Evolutionary conservation across 2,113 vertebrate species (phyloP).

Genomic region (Sceloporus undulatus): DNA sequence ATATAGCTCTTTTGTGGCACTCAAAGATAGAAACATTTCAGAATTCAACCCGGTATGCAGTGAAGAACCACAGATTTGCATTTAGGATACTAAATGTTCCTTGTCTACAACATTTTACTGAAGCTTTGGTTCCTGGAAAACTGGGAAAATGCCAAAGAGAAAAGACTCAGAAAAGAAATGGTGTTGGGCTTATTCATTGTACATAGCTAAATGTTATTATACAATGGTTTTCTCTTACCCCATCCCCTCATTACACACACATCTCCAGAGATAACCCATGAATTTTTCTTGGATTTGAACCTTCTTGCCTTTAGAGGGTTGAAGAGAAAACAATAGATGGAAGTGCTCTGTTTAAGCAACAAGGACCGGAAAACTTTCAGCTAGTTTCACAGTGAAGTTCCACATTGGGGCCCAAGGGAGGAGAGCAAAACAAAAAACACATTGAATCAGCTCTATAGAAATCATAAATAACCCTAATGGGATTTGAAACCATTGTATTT

Average conservation of each 20-base stretch:
- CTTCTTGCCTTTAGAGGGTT: slow-evolving; percentile 72
- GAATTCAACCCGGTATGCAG: background rate
- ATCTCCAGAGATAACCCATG: slow-evolving; percentile 65
- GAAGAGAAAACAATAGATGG: slow-evolving; percentile 79
- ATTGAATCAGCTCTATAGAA: slow-evolving; percentile 33
- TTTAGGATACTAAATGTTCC: background rate
- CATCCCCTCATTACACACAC: slow-evolving; percentile 39
- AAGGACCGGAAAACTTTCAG: slow-evolving; percentile 77
- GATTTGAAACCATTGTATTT: slow-evolving; percentile 58
- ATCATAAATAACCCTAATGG: slow-evolving; percentile 58
- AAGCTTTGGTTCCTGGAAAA: background rate
- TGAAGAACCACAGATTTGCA: background rate
- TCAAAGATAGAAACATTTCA: background rate
- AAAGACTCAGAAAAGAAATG: background rate
- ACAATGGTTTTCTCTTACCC: slow-evolving; percentile 68
- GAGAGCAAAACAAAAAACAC: slow-evolving; percentile 39
- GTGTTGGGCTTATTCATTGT: background rate
- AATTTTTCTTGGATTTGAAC: slow-evolving; percentile 68
- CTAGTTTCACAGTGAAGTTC: slow-evolving; percentile 68
- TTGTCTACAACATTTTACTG: background rate
- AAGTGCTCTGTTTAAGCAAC: slow-evolving; percentile 76
- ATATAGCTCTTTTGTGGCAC: background rate
- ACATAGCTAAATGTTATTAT: background rate
- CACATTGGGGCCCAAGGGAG: slow-evolving; percentile 57
- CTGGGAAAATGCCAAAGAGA: background rate